phyloP scores from a whole-genome alignment of 2,797 vertebrate species.

The Microhierax caerulescens region DNA sequence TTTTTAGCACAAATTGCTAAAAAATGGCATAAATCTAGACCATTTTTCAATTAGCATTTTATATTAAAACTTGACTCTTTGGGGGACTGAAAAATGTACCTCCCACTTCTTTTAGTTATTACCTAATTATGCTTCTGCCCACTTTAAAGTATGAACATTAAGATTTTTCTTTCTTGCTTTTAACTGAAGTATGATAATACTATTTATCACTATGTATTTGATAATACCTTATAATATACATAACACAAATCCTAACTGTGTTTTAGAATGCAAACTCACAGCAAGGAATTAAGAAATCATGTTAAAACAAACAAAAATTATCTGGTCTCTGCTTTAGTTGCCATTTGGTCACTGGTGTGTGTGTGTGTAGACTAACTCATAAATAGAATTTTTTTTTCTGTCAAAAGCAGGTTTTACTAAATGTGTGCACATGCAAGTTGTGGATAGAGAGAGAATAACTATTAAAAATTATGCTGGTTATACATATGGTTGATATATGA shows the following conservation, averaged over 20 bases:
- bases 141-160: background rate
- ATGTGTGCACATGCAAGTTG: background rate
- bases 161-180: background rate
- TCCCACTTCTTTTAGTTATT: background rate
- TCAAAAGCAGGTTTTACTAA: background rate
- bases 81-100: background rate
- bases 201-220: too few relatives aligned
- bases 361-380: background rate
- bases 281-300: background rate
- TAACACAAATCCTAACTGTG: background rate
- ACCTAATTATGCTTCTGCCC: background rate
- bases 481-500: background rate
- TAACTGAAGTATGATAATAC: background rate
- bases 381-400: background rate
- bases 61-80: background rate
- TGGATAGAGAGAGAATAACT: background rate
- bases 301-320: background rate
- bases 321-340: background rate
- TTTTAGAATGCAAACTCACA: constrained; percentile 26
- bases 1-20: background rate
- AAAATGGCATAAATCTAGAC: background rate
- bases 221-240: too few relatives aligned
- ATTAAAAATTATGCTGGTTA: background rate
- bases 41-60: background rate
- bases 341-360: background rate